Conservation (phyloP, 2,113 vertebrate species). For the Smithornis capensis region DNA sequence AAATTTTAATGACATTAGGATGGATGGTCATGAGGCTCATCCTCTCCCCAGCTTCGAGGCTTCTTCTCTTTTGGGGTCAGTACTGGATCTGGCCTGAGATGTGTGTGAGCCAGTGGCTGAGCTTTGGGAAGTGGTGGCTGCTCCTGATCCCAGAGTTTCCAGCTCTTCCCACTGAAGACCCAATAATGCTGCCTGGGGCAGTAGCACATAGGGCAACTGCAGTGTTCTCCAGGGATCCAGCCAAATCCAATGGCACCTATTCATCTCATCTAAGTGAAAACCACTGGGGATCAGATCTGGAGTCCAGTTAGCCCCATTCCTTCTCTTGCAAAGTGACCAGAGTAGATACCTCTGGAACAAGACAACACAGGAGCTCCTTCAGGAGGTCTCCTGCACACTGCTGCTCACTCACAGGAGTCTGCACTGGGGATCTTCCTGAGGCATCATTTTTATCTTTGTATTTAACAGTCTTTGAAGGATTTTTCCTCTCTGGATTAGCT, state of each 20-base stretch:
- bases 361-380: not conserved
- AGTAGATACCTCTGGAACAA: not conserved
- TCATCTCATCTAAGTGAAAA: not conserved
- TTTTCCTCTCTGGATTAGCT: not conserved
- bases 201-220: not conserved
- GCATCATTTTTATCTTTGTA: not conserved
- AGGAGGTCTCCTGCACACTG: not conserved
- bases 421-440: not conserved
- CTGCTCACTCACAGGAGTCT: not conserved
- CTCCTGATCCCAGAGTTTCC: not conserved
- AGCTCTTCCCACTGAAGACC: not conserved
- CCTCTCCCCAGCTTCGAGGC: not conserved
- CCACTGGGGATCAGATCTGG: not conserved
- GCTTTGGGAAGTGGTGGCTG: not conserved
- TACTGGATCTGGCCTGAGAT: accelerated
- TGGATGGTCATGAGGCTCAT: not conserved
- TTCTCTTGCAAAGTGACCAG: not conserved
- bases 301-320: not conserved
- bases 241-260: not conserved
- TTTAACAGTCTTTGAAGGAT: not conserved
- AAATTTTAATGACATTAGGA: not conserved
- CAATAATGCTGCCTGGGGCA: not conserved
- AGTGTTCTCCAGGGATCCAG: not conserved
- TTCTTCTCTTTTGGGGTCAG: not conserved
- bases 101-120: not conserved